These are phyloP conservation scores for Dendrolimus houi DNA, from an alignment of 2,888 invertebrate genomes.

Conservation along the genomic window DNA sequence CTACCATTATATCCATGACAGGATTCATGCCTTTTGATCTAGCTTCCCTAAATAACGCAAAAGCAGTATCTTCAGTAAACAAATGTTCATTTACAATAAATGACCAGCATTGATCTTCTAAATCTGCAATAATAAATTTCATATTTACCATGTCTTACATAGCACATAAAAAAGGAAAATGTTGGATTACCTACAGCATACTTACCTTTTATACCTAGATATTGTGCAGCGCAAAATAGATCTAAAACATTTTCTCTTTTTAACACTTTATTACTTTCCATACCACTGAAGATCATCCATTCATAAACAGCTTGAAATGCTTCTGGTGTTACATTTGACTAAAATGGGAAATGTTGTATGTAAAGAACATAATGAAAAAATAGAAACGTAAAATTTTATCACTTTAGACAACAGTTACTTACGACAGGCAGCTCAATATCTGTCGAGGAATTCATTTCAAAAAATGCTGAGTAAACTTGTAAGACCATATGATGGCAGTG, in stretches of 20 bases:
- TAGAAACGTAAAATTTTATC: too few relatives aligned
- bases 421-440: conserved; percentile 54
- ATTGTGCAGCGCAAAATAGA: conserved; percentile 83
- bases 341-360: conserved; percentile 8
- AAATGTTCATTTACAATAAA: conserved; percentile 82
- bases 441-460: conserved; percentile 61
- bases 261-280: conserved; percentile 79
- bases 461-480: conserved; percentile 81
- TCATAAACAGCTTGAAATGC: conserved; percentile 85
- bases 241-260: conserved; percentile 83
- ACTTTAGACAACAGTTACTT: conserved; percentile 18
- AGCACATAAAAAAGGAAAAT: too few relatives aligned
- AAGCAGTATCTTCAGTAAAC: conserved; percentile 85
- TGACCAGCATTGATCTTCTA: conserved; percentile 86
- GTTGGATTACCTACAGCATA: neutral
- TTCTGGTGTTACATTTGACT: conserved; percentile 63
- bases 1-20: conserved; percentile 81
- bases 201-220: conserved; percentile 80
- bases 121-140: conserved; percentile 55
- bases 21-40: conserved; percentile 71
- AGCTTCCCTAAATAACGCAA: conserved; percentile 80
- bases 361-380: too few relatives aligned
- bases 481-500: conserved; percentile 82
- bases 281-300: conserved; percentile 84
- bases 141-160: neutral